phyloP scores from a whole-genome alignment of 1,140 invertebrate genomes.

The Micrasema minimum region DNA sequence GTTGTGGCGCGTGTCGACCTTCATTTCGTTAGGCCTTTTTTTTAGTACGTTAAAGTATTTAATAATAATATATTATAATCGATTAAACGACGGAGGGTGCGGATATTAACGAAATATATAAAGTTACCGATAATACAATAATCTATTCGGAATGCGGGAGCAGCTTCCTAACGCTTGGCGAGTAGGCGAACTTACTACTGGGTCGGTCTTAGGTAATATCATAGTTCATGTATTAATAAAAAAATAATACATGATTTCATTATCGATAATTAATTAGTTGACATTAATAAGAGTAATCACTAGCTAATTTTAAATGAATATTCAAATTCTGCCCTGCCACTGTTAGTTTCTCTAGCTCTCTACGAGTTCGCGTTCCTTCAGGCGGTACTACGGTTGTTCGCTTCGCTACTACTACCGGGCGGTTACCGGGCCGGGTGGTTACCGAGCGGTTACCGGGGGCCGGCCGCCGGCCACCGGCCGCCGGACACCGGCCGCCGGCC shows the following conservation, averaged over 20 bases:
- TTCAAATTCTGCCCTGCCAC: slow-evolving; percentile 54
- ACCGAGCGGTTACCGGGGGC: no score
- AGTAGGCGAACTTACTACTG: slow-evolving; percentile 50
- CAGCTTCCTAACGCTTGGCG: slow-evolving; percentile 47
- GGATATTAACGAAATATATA: slow-evolving; percentile 48
- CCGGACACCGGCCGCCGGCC: no score
- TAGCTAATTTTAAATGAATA: slow-evolving; percentile 53
- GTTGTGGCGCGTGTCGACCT: slow-evolving; percentile 41
- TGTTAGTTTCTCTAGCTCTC: slow-evolving; percentile 52
- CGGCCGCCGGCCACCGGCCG: no score
- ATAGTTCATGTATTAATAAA: slow-evolving; percentile 53
- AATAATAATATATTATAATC: slow-evolving; percentile 51
- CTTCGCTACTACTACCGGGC: no score
- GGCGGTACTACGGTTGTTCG: no score
- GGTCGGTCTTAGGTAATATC: slow-evolving; percentile 54
- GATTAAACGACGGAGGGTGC: slow-evolving; percentile 49
- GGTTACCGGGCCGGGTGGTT: no score
- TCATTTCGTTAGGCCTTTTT: slow-evolving; percentile 53
- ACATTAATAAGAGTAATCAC: slow-evolving; percentile 55
- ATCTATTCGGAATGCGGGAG: slow-evolving; percentile 39
- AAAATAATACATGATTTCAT: slow-evolving; percentile 51
- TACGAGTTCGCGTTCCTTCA: slow-evolving; percentile 41
- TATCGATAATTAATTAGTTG: slow-evolving; percentile 54
- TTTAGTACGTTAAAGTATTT: slow-evolving; percentile 52
- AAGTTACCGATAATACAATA: slow-evolving; percentile 40